Base-by-base conservation (phyloP, 2,888 invertebrate species). In the Cartodere bifasciata region DNA sequence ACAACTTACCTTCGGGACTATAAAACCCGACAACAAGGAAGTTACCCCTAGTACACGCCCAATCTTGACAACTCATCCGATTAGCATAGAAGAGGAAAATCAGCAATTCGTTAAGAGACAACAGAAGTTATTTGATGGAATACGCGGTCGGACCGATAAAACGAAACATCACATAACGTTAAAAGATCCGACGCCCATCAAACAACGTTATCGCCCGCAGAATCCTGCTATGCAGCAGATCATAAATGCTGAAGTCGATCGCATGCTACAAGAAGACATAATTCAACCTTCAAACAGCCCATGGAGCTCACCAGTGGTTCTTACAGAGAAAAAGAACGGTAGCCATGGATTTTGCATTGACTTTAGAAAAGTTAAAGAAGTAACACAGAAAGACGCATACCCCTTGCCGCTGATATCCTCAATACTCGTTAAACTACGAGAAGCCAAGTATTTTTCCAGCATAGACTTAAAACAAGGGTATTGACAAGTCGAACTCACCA, bases 401-500 rank as follows among this genome's bases (percentile, higher is more conserved):
- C 45, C 40, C 2, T 12, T 45, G 16, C 46, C 43, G 4, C 35
- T 32, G 9, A 43, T 46, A n/a, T 36, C 31, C 7, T 23, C 20
- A 14, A 42, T 38, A 1, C 23, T 46, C 5, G 36, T 40, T 11
- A 36, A 39, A 13, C 25, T 46, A 3, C 24, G 37, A 21, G 35
- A 37, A 12, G 42, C 43, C 1, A 28, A 29, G 7, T 44, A 39
- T 16, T 31, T 46, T 14, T 40, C 38, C 9, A 47, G 39, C 6
- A 14, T 44, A 1, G 41, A 44, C 29, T 28, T 45, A 13, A 43
- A 40, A 11, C 36, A 42, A 4, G 49, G 46, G 0, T 50, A 48
- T 33, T 48, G 44, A 41, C 49, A 51, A 36, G 33, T 47, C 2
- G 28, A 33, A 1, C 28, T 45, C 12, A 25, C 20, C 2, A 9